A percentile compares a stretch with the other conserved stretches of the same genome.
Conservation (phyloP, 1,140 invertebrate species). For the Pachypeltis micranthus region DNA sequence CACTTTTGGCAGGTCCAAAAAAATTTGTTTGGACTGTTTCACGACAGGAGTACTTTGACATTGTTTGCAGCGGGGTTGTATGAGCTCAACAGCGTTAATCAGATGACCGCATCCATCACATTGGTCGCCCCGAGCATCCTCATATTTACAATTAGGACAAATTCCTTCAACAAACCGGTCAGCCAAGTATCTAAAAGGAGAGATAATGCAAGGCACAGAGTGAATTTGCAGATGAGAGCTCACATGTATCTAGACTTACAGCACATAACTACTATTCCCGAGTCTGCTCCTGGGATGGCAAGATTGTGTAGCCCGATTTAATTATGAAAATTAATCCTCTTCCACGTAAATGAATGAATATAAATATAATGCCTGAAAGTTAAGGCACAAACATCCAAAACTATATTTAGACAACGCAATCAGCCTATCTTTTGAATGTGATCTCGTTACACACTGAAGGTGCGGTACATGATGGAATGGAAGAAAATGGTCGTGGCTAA, state of each 20-base stretch:
- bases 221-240: background rate
- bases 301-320: too few relatives aligned
- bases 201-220: conserved; percentile 35
- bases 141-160: conserved; percentile 87
- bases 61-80: conserved; percentile 82
- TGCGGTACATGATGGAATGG: too few relatives aligned
- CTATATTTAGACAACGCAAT: too few relatives aligned
- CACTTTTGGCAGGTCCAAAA: conserved; percentile 85
- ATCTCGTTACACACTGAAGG: too few relatives aligned
- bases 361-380: too few relatives aligned
- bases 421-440: too few relatives aligned
- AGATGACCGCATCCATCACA: conserved; percentile 97
- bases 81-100: conserved; percentile 86
- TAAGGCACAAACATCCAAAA: too few relatives aligned
- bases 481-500: too few relatives aligned
- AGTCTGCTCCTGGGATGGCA: too few relatives aligned
- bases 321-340: too few relatives aligned
- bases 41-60: conserved; percentile 65
- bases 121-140: conserved; percentile 93
- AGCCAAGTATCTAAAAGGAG: conserved; percentile 43
- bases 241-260: background rate
- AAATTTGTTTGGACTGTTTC: conserved; percentile 76
- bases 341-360: too few relatives aligned
- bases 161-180: conserved; percentile 93
- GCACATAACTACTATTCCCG: too few relatives aligned